Evolutionary conservation across 2,113 vertebrate species (phyloP).

Genomic region (Prionailurus viverrinus): DNA sequence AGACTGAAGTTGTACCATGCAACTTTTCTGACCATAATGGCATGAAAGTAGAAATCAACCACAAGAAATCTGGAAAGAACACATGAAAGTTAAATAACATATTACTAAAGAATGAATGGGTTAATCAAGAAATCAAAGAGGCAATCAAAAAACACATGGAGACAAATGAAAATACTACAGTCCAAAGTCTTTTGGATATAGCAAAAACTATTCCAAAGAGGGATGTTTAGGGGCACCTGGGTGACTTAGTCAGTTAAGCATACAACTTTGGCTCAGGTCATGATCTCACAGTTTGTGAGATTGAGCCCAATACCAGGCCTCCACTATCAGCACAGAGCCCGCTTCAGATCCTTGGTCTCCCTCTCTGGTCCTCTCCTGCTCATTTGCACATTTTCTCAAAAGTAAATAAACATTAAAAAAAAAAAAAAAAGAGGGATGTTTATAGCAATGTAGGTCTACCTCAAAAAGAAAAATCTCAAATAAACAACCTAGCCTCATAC

Average conservation of each 20-base stretch:
- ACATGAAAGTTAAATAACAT: not conserved
- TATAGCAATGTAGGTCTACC: not conserved
- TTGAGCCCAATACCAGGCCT: too few relatives aligned
- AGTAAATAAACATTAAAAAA: too few relatives aligned
- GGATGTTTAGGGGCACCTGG: not conserved
- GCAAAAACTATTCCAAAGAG: not conserved
- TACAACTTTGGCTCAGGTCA: too few relatives aligned
- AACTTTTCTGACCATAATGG: not conserved
- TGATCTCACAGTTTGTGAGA: too few relatives aligned
- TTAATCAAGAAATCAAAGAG: not conserved
- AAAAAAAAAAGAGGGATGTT: not conserved
- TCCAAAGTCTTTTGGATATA: not conserved
- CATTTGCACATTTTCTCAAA: too few relatives aligned
- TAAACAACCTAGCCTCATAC: not conserved
- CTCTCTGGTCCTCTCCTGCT: too few relatives aligned
- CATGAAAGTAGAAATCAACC: not conserved
- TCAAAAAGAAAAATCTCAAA: not conserved
- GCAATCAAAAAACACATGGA: not conserved
- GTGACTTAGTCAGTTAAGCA: too few relatives aligned
- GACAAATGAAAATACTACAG: not conserved
- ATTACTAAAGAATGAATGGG: not conserved
- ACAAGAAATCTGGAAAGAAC: not conserved
- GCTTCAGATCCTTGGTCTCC: too few relatives aligned
- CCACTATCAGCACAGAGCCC: too few relatives aligned
- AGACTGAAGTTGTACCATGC: not conserved